Conservation (phyloP, 2,797 vertebrate species). For the Paramormyrops hopkinsi region DNA sequence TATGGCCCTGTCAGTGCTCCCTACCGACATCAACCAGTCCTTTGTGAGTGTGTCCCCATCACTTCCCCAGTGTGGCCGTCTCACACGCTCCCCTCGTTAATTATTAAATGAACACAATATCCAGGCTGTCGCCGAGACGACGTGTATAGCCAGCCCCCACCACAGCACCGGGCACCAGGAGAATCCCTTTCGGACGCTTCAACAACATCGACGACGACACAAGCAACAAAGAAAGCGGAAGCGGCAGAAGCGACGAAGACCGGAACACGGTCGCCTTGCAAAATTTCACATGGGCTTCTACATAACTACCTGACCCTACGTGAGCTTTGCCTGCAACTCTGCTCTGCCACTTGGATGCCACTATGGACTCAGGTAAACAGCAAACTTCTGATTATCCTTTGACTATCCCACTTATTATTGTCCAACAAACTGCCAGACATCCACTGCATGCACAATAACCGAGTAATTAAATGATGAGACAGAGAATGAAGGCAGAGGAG, state of each 20-base stretch:
- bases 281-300: neutral
- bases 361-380: neutral
- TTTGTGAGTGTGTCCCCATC: neutral
- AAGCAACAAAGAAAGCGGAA: neutral
- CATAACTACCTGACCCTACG: neutral
- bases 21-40: neutral
- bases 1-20: neutral
- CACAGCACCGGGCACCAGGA: neutral
- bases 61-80: neutral
- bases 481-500: neutral
- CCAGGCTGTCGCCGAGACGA: neutral
- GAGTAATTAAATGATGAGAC: neutral
- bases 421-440: neutral
- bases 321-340: neutral
- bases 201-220: neutral
- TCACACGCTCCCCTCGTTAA: neutral
- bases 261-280: neutral
- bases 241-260: neutral
- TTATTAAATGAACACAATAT: neutral
- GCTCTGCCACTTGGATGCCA: neutral
- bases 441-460: neutral
- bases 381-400: neutral
- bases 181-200: neutral
- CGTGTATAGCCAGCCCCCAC: neutral
- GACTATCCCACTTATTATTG: neutral